Percentiles rank a stretch among this genome's conserved stretches.
Conservation (phyloP, 2,797 vertebrate genomes). For the Selene dorsalis region DNA sequence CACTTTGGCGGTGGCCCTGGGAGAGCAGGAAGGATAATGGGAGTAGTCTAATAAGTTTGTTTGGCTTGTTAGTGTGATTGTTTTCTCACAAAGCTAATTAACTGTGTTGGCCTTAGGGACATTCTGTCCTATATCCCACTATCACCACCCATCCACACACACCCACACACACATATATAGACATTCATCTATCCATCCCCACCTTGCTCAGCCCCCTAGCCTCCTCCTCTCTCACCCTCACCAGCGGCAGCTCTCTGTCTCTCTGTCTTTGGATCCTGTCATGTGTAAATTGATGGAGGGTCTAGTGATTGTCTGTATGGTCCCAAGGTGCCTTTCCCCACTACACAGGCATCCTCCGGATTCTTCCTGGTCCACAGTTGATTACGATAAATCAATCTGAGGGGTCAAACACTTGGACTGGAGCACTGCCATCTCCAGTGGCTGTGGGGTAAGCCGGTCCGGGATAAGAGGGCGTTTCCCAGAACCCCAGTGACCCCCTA, state of each 20-base stretch:
- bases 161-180: conserved; percentile 51
- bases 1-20: conserved; percentile 52
- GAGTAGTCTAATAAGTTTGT: conserved; percentile 82
- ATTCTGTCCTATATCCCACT: conserved; percentile 67
- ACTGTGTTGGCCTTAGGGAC: conserved; percentile 75
- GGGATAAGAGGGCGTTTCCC: conserved; percentile 70
- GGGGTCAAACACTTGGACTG: conserved; percentile 82
- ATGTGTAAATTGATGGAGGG: conserved; percentile 86
- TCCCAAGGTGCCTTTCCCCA: conserved; percentile 88
- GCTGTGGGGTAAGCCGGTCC: conserved; percentile 59
- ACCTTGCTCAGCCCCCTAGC: conserved; percentile 42
- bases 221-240: conserved; percentile 66
- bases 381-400: conserved; percentile 86
- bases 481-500: conserved; percentile 65
- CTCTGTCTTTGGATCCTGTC: conserved; percentile 80
- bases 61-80: conserved; percentile 86
- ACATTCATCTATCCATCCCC: conserved; percentile 62
- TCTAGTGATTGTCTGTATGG: conserved; percentile 82
- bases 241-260: conserved; percentile 63
- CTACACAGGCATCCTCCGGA: conserved; percentile 76
- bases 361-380: conserved; percentile 82
- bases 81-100: conserved; percentile 87
- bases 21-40: conserved; percentile 72
- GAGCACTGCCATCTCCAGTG: conserved; percentile 75
- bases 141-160: conserved; percentile 64